phyloP scores from a whole-genome alignment of 2,113 vertebrate genomes.

The Leucoraja erinaceus region DNA sequence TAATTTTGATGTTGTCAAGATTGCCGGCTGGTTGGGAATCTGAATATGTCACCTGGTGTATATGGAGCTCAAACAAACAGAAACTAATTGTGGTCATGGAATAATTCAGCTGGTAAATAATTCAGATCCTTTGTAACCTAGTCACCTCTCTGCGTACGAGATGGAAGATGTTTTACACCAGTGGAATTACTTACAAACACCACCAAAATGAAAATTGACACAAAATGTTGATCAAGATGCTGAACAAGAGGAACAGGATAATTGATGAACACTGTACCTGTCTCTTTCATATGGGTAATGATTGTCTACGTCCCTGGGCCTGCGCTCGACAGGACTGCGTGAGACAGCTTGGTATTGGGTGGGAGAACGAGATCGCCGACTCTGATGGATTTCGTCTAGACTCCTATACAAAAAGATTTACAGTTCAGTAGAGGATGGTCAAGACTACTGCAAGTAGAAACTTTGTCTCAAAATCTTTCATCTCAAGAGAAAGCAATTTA shows the following conservation, averaged over 20 bases:
- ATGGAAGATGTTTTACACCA: not conserved
- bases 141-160: not conserved
- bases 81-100: not conserved
- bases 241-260: not conserved
- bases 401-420: constrained; percentile 64
- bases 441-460: not conserved
- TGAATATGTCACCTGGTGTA: not conserved
- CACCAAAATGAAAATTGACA: constrained; percentile 13
- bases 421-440: not conserved
- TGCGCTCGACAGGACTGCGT: constrained; percentile 69
- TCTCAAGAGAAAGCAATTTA: not conserved
- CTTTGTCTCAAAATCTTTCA: not conserved
- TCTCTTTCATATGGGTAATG: constrained; percentile 91
- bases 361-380: constrained; percentile 81
- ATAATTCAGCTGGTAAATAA: not conserved
- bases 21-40: not conserved
- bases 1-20: not conserved
- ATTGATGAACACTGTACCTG: constrained; percentile 67
- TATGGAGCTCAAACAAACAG: not conserved
- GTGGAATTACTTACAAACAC: constrained; percentile 10
- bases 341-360: constrained; percentile 83
- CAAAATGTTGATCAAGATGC: not conserved
- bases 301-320: constrained; percentile 79
- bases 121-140: not conserved
- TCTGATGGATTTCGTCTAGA: constrained; percentile 97